A percentile compares a stretch with the other conserved stretches of the same genome.
Conservation (phyloP, 1,140 invertebrate genomes). For the Drosophila dunni region DNA sequence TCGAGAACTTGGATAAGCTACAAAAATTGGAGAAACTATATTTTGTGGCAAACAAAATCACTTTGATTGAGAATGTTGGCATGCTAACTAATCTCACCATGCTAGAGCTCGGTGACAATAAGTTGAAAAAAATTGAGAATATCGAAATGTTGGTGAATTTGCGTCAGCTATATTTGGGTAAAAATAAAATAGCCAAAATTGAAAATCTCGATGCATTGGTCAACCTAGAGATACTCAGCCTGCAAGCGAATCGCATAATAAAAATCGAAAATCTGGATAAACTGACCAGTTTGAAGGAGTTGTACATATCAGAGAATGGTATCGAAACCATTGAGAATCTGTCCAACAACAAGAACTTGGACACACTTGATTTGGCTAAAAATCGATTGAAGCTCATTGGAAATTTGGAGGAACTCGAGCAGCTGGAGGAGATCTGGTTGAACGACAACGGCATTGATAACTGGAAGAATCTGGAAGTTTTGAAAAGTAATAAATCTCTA, state of each 20-base stretch:
- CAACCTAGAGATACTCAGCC: slow-evolving; percentile 92
- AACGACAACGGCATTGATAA: slow-evolving; percentile 96
- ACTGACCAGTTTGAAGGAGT: slow-evolving; percentile 91
- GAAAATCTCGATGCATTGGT: slow-evolving; percentile 92
- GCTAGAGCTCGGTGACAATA: slow-evolving; percentile 98
- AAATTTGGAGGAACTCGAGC: slow-evolving; percentile 90
- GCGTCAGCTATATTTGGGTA: slow-evolving; percentile 94
- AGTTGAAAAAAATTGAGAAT: slow-evolving; percentile 92
- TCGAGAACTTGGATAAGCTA: slow-evolving; percentile 93
- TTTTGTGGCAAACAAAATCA: slow-evolving; percentile 96
- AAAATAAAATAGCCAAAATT: slow-evolving; percentile 97
- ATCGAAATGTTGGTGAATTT: slow-evolving; percentile 90
- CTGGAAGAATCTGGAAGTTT: slow-evolving; percentile 93
- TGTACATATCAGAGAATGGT: slow-evolving; percentile 98
- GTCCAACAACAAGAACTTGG: slow-evolving; percentile 89
- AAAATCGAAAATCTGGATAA: slow-evolving; percentile 94
- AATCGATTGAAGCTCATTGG: slow-evolving; percentile 94
- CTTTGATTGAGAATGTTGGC: slow-evolving; percentile 95
- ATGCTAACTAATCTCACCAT: slow-evolving; percentile 92
- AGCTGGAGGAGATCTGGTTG: slow-evolving; percentile 97
- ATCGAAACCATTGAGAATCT: slow-evolving; percentile 91
- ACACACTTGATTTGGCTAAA: slow-evolving; percentile 95
- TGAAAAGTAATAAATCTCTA: slow-evolving; percentile 91
- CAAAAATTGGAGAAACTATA: slow-evolving; percentile 94
- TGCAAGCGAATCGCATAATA: slow-evolving; percentile 95